These are phyloP conservation scores for Drosophila parthenogenetica DNA, from an alignment of 2,888 invertebrate species.

Conservation along the genomic window DNA sequence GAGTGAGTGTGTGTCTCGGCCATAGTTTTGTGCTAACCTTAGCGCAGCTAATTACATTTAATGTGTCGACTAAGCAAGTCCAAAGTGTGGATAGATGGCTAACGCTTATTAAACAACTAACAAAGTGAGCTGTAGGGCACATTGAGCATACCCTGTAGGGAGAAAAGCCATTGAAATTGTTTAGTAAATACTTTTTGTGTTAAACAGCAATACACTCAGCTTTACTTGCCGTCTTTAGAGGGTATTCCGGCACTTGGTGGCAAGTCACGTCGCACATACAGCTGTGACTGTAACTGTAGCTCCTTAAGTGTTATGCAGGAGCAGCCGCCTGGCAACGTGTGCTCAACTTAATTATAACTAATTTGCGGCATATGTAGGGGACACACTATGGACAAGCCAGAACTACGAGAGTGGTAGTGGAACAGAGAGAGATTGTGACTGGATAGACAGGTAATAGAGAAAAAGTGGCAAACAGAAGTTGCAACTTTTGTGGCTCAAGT, in stretches of 20 bases:
- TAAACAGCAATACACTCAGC: too few species aligned
- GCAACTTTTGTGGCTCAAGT: constrained; percentile 71
- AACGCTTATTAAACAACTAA: constrained; percentile 67
- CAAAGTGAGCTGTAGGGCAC: background rate
- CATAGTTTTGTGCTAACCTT: constrained; percentile 72
- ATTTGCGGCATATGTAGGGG: constrained; percentile 72
- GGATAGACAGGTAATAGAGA: constrained; percentile 42
- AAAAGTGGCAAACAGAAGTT: constrained; percentile 62
- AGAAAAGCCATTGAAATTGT: background rate
- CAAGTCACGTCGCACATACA: constrained; percentile 56
- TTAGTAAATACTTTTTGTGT: background rate
- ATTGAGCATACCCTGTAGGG: constrained; percentile 18
- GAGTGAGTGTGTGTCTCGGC: constrained; percentile 26
- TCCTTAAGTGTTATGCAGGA: constrained; percentile 66
- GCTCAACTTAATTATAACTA: constrained; percentile 78
- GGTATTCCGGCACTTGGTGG: constrained; percentile 49
- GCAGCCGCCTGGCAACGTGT: constrained; percentile 59
- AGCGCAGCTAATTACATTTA: constrained; percentile 78
- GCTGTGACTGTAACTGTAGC: constrained; percentile 57
- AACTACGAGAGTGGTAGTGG: too few species aligned
- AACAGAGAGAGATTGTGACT: background rate
- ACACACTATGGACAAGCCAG: constrained; percentile 9
- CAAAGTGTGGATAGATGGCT: constrained; percentile 54
- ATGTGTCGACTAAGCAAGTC: constrained; percentile 78
- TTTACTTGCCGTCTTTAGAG: constrained; percentile 7